Evolutionary conservation across 1,140 invertebrate genomes (phyloP), one percentile per base, ranked within the genome.

Genomic region (Hestina assimilis): DNA sequence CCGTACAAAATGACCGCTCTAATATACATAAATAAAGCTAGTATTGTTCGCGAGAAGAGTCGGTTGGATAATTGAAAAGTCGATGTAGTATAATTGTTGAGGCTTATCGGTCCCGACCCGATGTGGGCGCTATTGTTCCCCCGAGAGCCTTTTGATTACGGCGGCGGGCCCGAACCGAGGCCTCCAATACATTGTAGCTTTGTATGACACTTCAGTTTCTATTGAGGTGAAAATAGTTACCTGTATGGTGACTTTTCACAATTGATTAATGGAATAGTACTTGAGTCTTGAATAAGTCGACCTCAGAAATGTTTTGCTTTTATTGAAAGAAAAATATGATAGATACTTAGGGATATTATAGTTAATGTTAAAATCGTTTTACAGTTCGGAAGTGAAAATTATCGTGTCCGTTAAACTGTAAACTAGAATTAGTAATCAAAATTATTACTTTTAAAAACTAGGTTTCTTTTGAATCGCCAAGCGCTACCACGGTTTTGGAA

Each of bases 31-130:
- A 83, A 83, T 83, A 85, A 83, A 77, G 70, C 72, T 76, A 74
- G 79, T 75, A 83, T 87, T 87, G 81, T 87, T 79, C 64, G 70
- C 68, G 72, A 61, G 78, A 77, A 69, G 81, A 83, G 71, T 75
- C 75, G 76, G 69, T 70, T 71, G 79, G 78, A 83, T 87, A 87
- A 87, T 87, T 87, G 84, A 87, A 87, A 87, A 87, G 81, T 87
- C 81, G 82, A 85, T 87, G 82, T 87, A 80, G 80, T 84, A 87
- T 87, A 87, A 85, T 87, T 85, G 82, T 81, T 75, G 79, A 68
- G 81, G 84, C 82, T 87, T 87, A 87, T 87, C 84, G 81, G 75
- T 46, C 72, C 64, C 70, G 70, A 64, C 75, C 72, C 76, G 75
- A 87, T 87, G 84, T 83, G 84, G 84, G 84, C 71, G 78, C 82